Percentiles rank a stretch among this genome's conserved stretches.
phyloP scores from a whole-genome alignment of 1,140 invertebrate genomes.

The Trichonephila clavipes region DNA sequence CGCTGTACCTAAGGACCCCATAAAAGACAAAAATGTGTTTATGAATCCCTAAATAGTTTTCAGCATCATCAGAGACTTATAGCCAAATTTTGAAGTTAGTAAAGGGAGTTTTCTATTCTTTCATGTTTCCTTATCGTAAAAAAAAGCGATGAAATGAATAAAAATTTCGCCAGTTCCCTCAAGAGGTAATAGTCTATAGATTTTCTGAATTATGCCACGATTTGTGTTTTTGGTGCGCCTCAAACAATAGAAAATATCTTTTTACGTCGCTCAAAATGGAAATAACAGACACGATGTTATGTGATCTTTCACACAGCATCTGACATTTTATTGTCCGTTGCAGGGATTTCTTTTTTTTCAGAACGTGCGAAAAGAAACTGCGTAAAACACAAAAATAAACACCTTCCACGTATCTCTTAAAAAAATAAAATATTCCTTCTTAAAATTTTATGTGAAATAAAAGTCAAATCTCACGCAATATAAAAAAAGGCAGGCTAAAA shows the following conservation, averaged over 20 bases:
- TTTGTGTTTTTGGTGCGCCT: neutral
- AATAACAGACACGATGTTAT: slow-evolving; percentile 38
- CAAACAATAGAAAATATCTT: neutral
- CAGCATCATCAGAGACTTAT: too few species aligned
- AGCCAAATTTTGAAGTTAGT: too few species aligned
- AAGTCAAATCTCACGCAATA: neutral
- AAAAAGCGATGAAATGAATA: neutral
- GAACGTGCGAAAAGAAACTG: neutral
- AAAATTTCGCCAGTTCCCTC: neutral
- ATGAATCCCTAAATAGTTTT: too few species aligned
- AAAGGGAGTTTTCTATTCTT: neutral
- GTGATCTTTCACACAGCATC: slow-evolving; percentile 2
- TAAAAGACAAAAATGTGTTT: too few species aligned
- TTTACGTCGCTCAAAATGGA: slow-evolving; percentile 2
- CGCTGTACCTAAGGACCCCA: too few species aligned
- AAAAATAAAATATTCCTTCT: neutral
- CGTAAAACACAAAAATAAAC: neutral
- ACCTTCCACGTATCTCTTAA: neutral
- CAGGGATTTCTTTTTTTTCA: neutral
- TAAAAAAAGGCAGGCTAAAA: neutral
- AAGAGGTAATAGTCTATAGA: neutral
- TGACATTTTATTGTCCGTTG: neutral
- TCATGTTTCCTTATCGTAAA: neutral
- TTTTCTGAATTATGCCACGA: neutral
- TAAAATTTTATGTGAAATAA: neutral